Conservation (phyloP, 2,888 invertebrate genomes). For the Mythimna ferrago region DNA sequence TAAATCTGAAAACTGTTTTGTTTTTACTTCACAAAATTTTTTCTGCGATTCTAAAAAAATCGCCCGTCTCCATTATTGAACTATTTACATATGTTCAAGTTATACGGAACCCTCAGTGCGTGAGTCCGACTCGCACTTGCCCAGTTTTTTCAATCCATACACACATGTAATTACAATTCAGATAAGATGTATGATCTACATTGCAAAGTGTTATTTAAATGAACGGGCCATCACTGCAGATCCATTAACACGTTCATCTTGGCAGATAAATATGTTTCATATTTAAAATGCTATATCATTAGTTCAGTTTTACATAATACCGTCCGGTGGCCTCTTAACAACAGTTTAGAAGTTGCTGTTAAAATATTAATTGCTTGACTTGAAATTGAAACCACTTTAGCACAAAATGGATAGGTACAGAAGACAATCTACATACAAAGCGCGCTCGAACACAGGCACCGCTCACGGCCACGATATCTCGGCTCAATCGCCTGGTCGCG, state of each 20-base stretch:
- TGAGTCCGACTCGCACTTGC: too few species aligned
- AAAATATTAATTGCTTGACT: slow-evolving; percentile 14
- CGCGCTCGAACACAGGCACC: too few species aligned
- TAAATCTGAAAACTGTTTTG: too few species aligned
- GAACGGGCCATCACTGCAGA: slow-evolving; percentile 58
- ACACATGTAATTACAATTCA: slow-evolving; percentile 45
- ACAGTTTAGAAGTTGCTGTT: slow-evolving; percentile 14
- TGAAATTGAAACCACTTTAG: not conserved
- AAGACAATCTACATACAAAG: too few species aligned
- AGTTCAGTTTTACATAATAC: slow-evolving; percentile 47
- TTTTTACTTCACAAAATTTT: too few species aligned
- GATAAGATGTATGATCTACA: slow-evolving; percentile 51
- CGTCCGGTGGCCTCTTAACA: slow-evolving; percentile 7
- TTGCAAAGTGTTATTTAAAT: slow-evolving; percentile 54
- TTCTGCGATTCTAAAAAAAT: too few species aligned
- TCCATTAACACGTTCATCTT: slow-evolving; percentile 64
- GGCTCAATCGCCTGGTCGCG: too few species aligned
- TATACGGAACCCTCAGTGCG: too few species aligned
- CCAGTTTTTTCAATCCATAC: slow-evolving; percentile 34
- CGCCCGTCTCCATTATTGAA: too few species aligned
- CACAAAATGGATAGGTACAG: too few species aligned
- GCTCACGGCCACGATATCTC: too few species aligned
- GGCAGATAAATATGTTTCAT: slow-evolving; percentile 57
- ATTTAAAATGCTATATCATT: slow-evolving; percentile 55
- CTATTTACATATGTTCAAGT: too few species aligned